Conservation (phyloP, 2,888 invertebrate species). For the Cyrtodaria siliqua region DNA sequence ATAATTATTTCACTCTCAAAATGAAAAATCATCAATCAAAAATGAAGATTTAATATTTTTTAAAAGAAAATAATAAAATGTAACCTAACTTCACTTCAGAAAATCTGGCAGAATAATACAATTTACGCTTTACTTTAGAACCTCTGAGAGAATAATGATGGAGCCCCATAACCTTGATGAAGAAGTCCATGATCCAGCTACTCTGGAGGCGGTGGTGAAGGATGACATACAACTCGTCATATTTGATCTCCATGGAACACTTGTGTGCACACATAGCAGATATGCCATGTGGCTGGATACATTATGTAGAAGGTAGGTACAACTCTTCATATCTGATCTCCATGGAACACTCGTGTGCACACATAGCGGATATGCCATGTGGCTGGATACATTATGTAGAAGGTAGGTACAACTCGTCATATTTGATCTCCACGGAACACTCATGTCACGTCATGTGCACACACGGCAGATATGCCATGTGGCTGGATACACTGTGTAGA, state of each 20-base stretch:
- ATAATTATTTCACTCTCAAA: not conserved
- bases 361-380: slow-evolving; percentile 85
- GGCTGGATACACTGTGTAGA: slow-evolving; percentile 83
- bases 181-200: not conserved
- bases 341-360: slow-evolving; percentile 87
- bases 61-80: too few relatives aligned
- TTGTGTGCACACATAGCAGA: slow-evolving; percentile 86
- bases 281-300: slow-evolving; percentile 85
- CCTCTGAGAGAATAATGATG: slow-evolving; percentile 71
- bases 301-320: slow-evolving; percentile 82
- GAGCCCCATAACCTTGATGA: slow-evolving; percentile 67
- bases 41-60: too few relatives aligned
- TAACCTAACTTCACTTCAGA: not conserved
- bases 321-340: slow-evolving; percentile 86
- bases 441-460: slow-evolving; percentile 86
- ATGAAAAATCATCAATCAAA: too few relatives aligned
- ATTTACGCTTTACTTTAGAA: slow-evolving; percentile 17
- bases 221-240: slow-evolving; percentile 81
- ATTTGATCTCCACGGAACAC: slow-evolving; percentile 87
- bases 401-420: slow-evolving; percentile 85
- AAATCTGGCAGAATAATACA: not conserved
- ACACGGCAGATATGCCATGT: slow-evolving; percentile 85
- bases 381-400: slow-evolving; percentile 82
- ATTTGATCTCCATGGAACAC: slow-evolving; percentile 87
- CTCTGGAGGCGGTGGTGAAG: slow-evolving; percentile 7